Percentiles rank a stretch among this genome's conserved stretches.
These are phyloP conservation scores for Lepeophtheirus nordmannii DNA, from an alignment of 2,888 invertebrate genomes.

Conservation along the genomic window DNA sequence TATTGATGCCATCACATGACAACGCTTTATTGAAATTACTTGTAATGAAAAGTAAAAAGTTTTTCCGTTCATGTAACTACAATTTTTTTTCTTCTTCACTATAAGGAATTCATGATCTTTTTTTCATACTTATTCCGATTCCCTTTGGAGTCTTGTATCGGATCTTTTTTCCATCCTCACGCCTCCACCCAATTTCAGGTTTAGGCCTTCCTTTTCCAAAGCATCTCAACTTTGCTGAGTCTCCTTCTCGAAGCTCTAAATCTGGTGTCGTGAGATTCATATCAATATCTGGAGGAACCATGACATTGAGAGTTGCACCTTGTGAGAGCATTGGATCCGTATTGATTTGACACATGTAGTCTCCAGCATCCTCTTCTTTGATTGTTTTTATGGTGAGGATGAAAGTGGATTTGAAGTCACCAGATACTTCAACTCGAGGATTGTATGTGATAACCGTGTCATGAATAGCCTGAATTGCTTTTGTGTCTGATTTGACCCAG, in stretches of 20 bases:
- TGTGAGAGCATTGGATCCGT: constrained; percentile 88
- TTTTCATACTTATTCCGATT: neutral
- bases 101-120: too few species aligned
- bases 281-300: constrained; percentile 23
- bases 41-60: too few species aligned
- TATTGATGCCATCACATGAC: too few species aligned
- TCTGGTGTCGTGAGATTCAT: constrained; percentile 9
- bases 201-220: constrained; percentile 49
- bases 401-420: constrained; percentile 72
- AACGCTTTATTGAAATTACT: too few species aligned
- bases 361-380: constrained; percentile 72
- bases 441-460: constrained; percentile 65
- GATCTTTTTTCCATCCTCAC: constrained; percentile 56
- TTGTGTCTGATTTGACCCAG: constrained; percentile 82
- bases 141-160: constrained; percentile 33
- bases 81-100: too few species aligned
- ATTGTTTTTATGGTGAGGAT: constrained; percentile 74
- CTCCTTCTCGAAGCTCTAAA: neutral
- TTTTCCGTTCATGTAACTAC: too few species aligned
- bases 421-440: constrained; percentile 65
- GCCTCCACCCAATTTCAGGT: constrained; percentile 69
- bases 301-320: constrained; percentile 34
- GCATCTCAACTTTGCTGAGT: neutral
- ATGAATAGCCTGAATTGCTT: constrained; percentile 80
- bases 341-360: constrained; percentile 88